Conservation (phyloP, 1,140 invertebrate species). For the Amyelois transitella region DNA sequence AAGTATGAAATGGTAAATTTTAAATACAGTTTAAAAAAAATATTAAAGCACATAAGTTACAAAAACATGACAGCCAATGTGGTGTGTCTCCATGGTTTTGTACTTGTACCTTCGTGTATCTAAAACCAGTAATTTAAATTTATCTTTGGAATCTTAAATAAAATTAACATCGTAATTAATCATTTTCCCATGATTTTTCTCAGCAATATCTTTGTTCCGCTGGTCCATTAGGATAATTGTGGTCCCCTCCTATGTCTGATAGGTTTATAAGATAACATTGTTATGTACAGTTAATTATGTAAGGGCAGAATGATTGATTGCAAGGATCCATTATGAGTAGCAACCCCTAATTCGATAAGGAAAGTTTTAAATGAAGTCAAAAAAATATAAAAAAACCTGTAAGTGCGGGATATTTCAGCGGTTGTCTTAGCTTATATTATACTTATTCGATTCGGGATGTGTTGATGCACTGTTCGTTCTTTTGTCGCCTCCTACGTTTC, state of each 20-base stretch:
- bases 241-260: too few species aligned
- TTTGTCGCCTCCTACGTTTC: background rate
- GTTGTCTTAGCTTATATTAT: background rate
- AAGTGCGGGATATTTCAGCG: too few species aligned
- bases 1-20: too few species aligned
- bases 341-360: background rate
- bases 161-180: background rate
- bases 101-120: too few species aligned
- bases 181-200: background rate
- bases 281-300: slow-evolving; percentile 1
- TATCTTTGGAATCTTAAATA: background rate
- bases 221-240: slow-evolving; percentile 1
- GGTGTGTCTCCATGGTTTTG: too few species aligned
- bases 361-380: background rate
- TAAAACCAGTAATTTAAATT: background rate
- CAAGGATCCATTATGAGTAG: background rate
- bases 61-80: too few species aligned
- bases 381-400: too few species aligned
- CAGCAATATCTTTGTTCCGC: background rate
- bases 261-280: slow-evolving; percentile 1
- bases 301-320: slow-evolving; percentile 3
- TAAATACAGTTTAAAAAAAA: too few species aligned
- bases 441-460: too few species aligned
- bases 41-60: too few species aligned
- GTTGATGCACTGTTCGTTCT: background rate